Conservation (phyloP, 2,113 vertebrate genomes). For the Callaeas wilsoni region DNA sequence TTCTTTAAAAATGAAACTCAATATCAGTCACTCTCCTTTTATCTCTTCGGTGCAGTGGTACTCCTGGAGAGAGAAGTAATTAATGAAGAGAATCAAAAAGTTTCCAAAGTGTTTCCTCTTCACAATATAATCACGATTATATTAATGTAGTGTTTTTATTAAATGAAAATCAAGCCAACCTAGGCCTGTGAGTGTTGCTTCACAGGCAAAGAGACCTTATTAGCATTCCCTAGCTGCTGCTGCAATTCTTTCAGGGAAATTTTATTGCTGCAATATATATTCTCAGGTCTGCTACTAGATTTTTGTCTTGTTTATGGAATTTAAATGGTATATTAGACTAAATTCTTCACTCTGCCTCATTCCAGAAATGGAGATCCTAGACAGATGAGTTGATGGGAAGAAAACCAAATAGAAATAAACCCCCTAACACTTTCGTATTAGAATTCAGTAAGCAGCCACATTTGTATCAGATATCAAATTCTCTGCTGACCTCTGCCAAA, state of each 20-base stretch:
- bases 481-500: constrained; percentile 40
- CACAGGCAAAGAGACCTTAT: background rate
- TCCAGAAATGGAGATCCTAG: constrained; percentile 5
- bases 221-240: constrained; percentile 36
- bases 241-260: constrained; percentile 33
- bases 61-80: constrained; percentile 11
- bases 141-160: constrained; percentile 40
- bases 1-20: background rate
- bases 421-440: background rate
- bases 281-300: constrained; percentile 34
- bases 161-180: constrained; percentile 39
- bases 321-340: constrained; percentile 54
- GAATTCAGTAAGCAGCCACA: background rate
- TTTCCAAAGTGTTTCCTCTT: constrained; percentile 31
- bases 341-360: constrained; percentile 14
- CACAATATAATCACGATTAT: constrained; percentile 29
- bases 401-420: constrained; percentile 27
- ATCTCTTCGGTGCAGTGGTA: background rate
- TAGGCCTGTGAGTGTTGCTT: background rate
- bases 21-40: background rate
- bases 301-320: constrained; percentile 64
- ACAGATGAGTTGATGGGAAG: constrained; percentile 22
- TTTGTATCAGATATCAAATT: background rate
- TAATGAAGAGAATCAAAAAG: constrained; percentile 12
- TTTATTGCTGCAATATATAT: constrained; percentile 60